Percentiles rank a stretch among this genome's conserved stretches.
Evolutionary conservation across 2,888 invertebrate genomes (phyloP).

Genomic region (Cybosia mesomella): DNA sequence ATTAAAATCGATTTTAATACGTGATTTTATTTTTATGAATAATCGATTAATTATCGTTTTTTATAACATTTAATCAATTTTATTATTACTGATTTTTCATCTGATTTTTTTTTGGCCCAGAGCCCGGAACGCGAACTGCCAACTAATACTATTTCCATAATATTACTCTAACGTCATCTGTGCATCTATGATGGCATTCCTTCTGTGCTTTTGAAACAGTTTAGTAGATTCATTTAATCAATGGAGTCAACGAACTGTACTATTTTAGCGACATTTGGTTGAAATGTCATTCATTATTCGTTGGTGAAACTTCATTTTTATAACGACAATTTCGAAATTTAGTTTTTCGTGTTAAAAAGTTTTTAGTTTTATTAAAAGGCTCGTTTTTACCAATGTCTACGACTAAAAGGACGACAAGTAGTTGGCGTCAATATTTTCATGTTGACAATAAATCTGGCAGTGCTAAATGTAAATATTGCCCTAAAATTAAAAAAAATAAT

Average conservation of each 20-base stretch:
- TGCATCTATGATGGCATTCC: background rate
- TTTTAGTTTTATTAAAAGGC: background rate
- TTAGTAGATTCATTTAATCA: background rate
- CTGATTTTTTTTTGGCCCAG: background rate
- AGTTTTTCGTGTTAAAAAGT: background rate
- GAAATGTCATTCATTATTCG: too few relatives aligned
- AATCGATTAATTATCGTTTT: background rate
- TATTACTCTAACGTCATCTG: background rate
- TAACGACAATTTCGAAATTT: slow-evolving; percentile 2
- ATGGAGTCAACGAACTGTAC: background rate
- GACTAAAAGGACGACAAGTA: too few relatives aligned
- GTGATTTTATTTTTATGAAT: background rate
- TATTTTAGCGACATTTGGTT: slow-evolving; percentile 7
- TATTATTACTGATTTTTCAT: background rate
- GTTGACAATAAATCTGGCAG: too few relatives aligned
- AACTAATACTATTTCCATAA: background rate
- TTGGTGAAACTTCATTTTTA: slow-evolving; percentile 1
- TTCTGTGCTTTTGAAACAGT: background rate
- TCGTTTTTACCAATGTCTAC: slow-evolving; percentile 6
- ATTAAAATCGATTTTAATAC: background rate
- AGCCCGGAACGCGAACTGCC: background rate
- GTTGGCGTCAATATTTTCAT: too few relatives aligned
- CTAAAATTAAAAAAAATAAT: slow-evolving; percentile 37
- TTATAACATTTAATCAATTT: background rate
- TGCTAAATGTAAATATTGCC: too few relatives aligned